Base-by-base conservation (phyloP, 2,888 invertebrate species). In the Sphaeridia pumilis region DNA sequence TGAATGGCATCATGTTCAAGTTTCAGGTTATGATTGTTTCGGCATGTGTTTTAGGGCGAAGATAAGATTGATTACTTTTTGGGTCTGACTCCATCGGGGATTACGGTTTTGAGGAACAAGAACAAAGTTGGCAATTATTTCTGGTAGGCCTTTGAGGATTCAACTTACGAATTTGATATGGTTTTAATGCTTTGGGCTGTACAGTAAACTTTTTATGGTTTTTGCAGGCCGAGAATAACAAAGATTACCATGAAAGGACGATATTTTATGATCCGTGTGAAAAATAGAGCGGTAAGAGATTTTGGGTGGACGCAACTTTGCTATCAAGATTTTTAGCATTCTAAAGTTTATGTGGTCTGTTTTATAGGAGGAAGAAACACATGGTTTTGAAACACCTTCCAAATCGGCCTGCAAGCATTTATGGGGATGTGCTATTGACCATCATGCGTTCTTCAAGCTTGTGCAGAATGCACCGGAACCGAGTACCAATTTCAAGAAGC, bases 41-140 rank as follows among this genome's bases (percentile, higher is more conserved):
- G 12, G 12, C 17, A 14, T 38, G 17, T 64, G 47, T 69, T 70
- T 28, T 75, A 92, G 92, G 90, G 90, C 57, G 93, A 94, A 76
- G 92, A 93, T 73, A 92, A 87, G 69, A 87, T 90, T 59, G 94
- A 94, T 71, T 94, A 94, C 74, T 94, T 89, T 74, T 76, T 95
- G 69, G 94, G 93, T 55, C 75, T 95, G 68, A 94, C 94, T 63
- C 94, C 94, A 54, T 90, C 90, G 71, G 94, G 94, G 58, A 86
- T 95, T 70, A 84, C 94, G 69, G 84, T 95, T 56, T 76, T 94
- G 67, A 80, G 92, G 66, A 93, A 93, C 73, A 93, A 93, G 76
- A 86, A 84, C 70, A 93, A 93, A 72, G 93, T 94, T 59, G 93
- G 92, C 66, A 93, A 90, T 76, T 94, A 95, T 75, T 94, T 90